A percentile compares a stretch with the other conserved stretches of the same genome.
These are phyloP conservation scores for Listronotus oregonensis DNA, from an alignment of 1,140 invertebrate genomes.

Conservation along the genomic window DNA sequence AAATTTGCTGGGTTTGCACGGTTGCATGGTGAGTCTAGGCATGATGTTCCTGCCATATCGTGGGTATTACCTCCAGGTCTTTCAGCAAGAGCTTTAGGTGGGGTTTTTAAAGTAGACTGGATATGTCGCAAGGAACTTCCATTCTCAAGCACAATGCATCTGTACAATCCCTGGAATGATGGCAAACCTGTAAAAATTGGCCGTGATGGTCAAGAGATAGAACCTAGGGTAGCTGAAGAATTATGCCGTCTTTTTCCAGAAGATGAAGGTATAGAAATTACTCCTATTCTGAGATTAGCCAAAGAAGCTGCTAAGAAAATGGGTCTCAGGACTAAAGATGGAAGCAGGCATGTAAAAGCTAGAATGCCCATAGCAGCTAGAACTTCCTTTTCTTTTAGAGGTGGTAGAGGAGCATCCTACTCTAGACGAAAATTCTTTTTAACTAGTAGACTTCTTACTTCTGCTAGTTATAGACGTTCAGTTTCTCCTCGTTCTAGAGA, in stretches of 20 bases:
- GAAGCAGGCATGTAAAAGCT: constrained; percentile 60
- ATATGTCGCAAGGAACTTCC: constrained; percentile 93
- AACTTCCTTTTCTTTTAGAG: constrained; percentile 48
- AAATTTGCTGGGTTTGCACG: constrained; percentile 92
- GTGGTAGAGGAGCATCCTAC: constrained; percentile 56
- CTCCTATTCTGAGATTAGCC: constrained; percentile 84
- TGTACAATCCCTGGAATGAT: constrained; percentile 98
- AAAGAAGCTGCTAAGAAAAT: constrained; percentile 79
- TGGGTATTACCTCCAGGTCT: constrained; percentile 97
- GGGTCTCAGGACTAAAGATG: constrained; percentile 59
- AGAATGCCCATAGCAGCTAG: constrained; percentile 55
- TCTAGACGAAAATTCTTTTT: constrained; percentile 61
- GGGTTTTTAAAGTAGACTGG: constrained; percentile 96
- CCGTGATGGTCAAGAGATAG: constrained; percentile 97
- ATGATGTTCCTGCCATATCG: constrained; percentile 86
- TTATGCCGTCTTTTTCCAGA: constrained; percentile 92
- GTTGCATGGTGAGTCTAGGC: constrained; percentile 82
- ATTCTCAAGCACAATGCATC: constrained; percentile 88
- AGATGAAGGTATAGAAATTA: constrained; percentile 92
- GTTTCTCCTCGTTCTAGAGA: constrained; percentile 60
- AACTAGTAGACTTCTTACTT: constrained; percentile 57
- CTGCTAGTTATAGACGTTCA: constrained; percentile 62
- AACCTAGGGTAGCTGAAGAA: constrained; percentile 92
- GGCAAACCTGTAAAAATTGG: constrained; percentile 98
- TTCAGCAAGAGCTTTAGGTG: constrained; percentile 88